These are phyloP conservation scores for Champsocephalus esox DNA, from an alignment of 2,797 vertebrate genomes.

Conservation along the genomic window DNA sequence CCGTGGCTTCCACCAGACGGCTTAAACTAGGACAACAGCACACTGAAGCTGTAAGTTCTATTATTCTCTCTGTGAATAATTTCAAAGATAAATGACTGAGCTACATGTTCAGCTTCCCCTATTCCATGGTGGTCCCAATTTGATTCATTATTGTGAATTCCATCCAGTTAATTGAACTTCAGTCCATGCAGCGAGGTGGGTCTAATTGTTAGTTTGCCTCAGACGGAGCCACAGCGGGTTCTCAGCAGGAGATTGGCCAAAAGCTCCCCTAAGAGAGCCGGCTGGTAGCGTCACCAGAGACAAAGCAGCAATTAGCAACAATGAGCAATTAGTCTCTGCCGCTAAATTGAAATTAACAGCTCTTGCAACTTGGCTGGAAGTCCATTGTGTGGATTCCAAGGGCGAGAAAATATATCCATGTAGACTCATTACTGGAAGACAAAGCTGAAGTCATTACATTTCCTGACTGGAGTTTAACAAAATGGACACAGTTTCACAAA, in stretches of 20 bases:
- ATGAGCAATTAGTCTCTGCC: conserved; percentile 52
- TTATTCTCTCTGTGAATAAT: conserved; percentile 6
- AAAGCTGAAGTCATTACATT: not conserved
- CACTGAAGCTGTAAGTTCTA: conserved; percentile 19
- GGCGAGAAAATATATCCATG: conserved; percentile 20
- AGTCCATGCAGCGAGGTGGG: conserved; percentile 13
- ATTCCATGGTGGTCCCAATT: conserved; percentile 27
- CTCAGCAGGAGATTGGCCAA: conserved; percentile 53
- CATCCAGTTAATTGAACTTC: conserved; percentile 49
- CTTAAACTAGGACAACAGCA: conserved; percentile 25
- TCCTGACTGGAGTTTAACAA: not conserved
- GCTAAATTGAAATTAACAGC: conserved; percentile 44
- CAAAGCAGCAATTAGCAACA: conserved; percentile 52
- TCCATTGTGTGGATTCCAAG: conserved; percentile 41
- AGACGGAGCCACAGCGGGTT: conserved; percentile 35
- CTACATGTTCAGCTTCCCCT: conserved; percentile 1
- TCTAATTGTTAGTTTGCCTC: conserved; percentile 57
- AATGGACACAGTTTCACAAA: not conserved
- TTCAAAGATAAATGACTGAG: conserved; percentile 36
- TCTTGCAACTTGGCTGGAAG: conserved; percentile 12
- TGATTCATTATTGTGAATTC: conserved; percentile 52
- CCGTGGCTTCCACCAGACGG: conserved; percentile 13
- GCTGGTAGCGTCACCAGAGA: conserved; percentile 38
- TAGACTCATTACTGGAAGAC: conserved; percentile 8
- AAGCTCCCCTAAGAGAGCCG: conserved; percentile 44